A percentile compares a stretch with the other conserved stretches of the same genome.
Conservation (phyloP, 2,888 invertebrate genomes). For the Lasioglossum morio region DNA sequence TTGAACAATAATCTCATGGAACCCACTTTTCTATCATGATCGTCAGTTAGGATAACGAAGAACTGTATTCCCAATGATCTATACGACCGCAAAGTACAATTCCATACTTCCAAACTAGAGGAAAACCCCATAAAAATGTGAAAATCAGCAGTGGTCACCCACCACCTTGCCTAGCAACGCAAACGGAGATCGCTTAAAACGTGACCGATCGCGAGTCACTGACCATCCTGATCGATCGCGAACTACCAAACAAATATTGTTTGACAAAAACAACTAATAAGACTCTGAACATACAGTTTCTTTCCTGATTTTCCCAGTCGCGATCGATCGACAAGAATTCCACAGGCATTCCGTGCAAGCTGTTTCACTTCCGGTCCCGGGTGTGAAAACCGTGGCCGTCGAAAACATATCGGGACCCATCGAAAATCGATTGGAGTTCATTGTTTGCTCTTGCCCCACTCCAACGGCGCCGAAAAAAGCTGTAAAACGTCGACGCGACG, state of each 20-base stretch:
- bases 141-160: too few relatives aligned
- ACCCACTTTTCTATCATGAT: too few relatives aligned
- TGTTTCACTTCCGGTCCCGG: neutral
- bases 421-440: conserved; percentile 23
- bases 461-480: neutral
- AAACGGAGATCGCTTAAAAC: neutral
- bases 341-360: neutral
- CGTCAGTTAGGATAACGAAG: accelerated
- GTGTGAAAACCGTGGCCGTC: neutral
- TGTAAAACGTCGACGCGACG: conserved; percentile 6
- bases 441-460: neutral
- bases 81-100: neutral
- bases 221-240: neutral
- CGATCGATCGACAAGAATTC: neutral
- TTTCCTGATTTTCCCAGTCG: neutral
- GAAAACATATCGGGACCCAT: neutral
- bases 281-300: neutral
- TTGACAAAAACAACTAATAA: neutral
- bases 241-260: neutral
- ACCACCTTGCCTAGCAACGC: too few relatives aligned
- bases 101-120: neutral
- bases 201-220: neutral
- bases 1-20: too few relatives aligned
- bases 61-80: neutral
- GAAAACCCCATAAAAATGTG: neutral